A percentile compares a stretch with the other conserved stretches of the same genome.
Evolutionary conservation across 2,113 vertebrate genomes (phyloP).

Genomic region (Anthoscopus minutus): DNA sequence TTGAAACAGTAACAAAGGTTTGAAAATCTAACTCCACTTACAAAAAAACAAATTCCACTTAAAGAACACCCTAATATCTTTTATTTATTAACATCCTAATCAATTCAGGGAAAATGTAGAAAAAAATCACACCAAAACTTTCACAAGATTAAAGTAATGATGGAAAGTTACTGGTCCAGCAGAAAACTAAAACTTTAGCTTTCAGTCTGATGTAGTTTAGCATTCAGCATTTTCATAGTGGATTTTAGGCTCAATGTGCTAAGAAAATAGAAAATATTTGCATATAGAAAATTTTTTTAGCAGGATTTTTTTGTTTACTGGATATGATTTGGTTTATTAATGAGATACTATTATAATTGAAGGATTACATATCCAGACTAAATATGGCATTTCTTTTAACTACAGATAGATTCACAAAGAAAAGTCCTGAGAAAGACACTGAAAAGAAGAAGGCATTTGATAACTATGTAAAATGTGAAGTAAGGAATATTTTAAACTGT

Average conservation of each 20-base stretch:
- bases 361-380: background rate
- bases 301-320: background rate
- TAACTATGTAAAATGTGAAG: background rate
- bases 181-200: background rate
- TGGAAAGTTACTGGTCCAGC: background rate
- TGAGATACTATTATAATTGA: background rate
- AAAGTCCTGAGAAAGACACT: background rate
- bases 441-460: background rate
- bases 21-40: background rate
- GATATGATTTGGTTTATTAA: background rate
- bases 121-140: accelerated
- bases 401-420: background rate
- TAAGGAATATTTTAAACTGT: background rate
- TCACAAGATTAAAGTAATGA: background rate
- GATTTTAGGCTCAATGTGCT: background rate
- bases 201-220: background rate
- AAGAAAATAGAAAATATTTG: background rate
- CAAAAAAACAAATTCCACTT: background rate
- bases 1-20: background rate
- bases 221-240: background rate
- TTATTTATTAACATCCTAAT: background rate
- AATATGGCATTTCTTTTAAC: background rate
- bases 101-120: background rate
- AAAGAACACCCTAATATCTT: background rate
- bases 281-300: background rate